phyloP scores from a whole-genome alignment of 2,888 invertebrate species.

The Exocentrus adspersus region DNA sequence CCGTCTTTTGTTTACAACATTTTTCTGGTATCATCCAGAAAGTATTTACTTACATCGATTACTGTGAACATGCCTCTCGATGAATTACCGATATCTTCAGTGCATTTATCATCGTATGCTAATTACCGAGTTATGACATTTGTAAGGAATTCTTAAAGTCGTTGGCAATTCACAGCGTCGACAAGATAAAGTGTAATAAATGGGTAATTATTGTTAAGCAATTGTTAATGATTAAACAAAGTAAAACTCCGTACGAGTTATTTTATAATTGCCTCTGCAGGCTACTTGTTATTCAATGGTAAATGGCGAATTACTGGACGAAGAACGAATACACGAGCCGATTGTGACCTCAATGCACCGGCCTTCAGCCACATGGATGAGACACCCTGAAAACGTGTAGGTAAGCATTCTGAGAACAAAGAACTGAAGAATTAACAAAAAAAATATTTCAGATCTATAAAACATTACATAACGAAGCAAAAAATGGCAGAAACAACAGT shows the following conservation, averaged over 20 bases:
- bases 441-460: too few species aligned
- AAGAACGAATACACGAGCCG: not conserved
- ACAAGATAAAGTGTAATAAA: constrained; percentile 41
- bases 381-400: too few species aligned
- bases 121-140: constrained; percentile 39
- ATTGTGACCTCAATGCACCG: not conserved
- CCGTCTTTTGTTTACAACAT: not conserved
- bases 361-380: not conserved
- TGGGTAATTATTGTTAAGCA: constrained; percentile 39
- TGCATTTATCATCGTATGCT: constrained; percentile 41
- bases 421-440: too few species aligned
- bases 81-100: constrained; percentile 33
- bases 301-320: not conserved
- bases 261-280: constrained; percentile 17
- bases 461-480: too few species aligned
- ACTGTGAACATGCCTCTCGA: constrained; percentile 38
- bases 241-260: constrained; percentile 15
- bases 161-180: constrained; percentile 35
- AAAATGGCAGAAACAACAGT: too few species aligned
- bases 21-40: not conserved
- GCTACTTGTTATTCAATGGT: constrained; percentile 7
- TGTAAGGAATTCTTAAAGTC: constrained; percentile 34
- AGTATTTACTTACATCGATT: not conserved
- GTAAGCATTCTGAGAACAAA: too few species aligned
- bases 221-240: constrained; percentile 33